Base-by-base conservation (phyloP, 2,113 vertebrate genomes). In the Semicossyphus pulcher region DNA sequence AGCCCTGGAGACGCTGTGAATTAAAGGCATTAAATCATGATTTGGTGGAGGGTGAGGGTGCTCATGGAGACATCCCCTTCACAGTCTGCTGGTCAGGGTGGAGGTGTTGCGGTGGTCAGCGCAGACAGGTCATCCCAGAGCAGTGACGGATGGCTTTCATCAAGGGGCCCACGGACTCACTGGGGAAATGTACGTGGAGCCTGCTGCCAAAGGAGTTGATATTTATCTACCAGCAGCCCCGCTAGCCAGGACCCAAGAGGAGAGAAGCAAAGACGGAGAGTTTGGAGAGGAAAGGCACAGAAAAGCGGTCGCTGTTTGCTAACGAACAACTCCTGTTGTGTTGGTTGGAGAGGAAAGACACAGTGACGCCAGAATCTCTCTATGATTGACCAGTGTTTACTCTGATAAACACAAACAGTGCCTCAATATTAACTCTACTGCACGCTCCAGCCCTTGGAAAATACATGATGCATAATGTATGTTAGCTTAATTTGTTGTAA, bases 1-100 rank as follows among this genome's bases (percentile, higher is more conserved):
- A 86, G 84, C 81, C 87, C 87, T 82, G 72, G 95, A 95, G 95
- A 95, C 94, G 92, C 94, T 94, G 81, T 92, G 95, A 96, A 97
- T 97, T 95, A 97, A 96, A 96, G 95, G 94, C 95, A 95, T 96
- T 98, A 97, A 97, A 97, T 97, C 96, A 96, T 93, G 95, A 95
- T 91, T 92, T 90, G 84, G 78, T 71, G 78, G 63, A 28, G 87
- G 80, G 84, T 73, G 93, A 93, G 94, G 92, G 89, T 91, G 94
- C 93, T 95, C 94, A 96, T 94, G 93, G 94, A 95, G 95, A 95
- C 94, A 90, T 96, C 96, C 95, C 95, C 96, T 96, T 98, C 96
- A 97, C 95, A 95, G 95, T 94, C 94, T 92, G 91, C 80, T 88
- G 90, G 87, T 90, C 89, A 94, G 93, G 94, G 81, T 80, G 86